phyloP scores from a whole-genome alignment of 2,113 vertebrate species.

The Parotia lawesii region DNA sequence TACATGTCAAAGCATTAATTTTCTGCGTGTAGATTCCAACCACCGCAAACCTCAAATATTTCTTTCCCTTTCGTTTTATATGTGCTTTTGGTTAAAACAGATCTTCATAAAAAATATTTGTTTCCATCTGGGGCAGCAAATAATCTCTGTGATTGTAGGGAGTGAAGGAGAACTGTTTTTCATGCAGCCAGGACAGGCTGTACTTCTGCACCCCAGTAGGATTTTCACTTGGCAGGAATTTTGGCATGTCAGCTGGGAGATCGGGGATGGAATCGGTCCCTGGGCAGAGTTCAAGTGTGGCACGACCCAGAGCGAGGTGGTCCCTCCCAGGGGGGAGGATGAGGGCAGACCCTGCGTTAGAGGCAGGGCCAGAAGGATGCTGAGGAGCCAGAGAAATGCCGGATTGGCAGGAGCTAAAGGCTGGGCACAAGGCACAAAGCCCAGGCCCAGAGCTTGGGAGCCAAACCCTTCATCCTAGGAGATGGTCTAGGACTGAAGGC shows the following conservation, averaged over 20 bases:
- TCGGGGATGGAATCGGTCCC: rapidly evolving
- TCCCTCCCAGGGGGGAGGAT: neutral
- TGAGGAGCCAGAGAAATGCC: neutral
- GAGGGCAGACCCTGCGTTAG: rapidly evolving
- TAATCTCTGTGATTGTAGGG: conserved; percentile 10
- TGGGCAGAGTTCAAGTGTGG: neutral
- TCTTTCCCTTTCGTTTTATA: conserved; percentile 59
- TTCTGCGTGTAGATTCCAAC: conserved; percentile 40
- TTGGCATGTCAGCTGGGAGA: neutral
- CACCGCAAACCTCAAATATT: conserved; percentile 57
- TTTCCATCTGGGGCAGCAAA: conserved; percentile 60
- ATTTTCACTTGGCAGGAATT: neutral
- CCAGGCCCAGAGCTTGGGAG: neutral
- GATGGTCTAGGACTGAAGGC: rapidly evolving
- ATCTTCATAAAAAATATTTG: conserved; percentile 57
- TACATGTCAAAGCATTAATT: conserved; percentile 75
- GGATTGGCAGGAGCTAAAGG: neutral
- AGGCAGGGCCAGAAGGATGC: neutral
- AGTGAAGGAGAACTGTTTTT: neutral
- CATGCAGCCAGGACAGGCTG: neutral
- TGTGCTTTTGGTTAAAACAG: conserved; percentile 52
- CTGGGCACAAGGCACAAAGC: neutral
- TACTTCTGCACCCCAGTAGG: neutral
- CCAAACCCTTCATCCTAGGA: neutral
- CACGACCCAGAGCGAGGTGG: neutral